Base-by-base conservation (phyloP, 1,140 invertebrate species). In the Halesus radiatus region DNA sequence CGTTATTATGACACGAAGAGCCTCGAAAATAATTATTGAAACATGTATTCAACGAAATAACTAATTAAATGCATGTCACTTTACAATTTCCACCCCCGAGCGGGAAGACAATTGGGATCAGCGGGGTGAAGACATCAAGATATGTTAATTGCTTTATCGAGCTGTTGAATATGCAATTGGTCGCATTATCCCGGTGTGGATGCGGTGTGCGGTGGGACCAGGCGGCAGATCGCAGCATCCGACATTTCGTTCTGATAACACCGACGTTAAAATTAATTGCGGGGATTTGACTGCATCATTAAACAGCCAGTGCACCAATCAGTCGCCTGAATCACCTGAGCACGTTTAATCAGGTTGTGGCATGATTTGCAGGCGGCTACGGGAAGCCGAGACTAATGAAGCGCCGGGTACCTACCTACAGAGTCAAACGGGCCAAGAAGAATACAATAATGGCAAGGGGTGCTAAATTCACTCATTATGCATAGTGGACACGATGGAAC, bases 91-190 rank as follows among this genome's bases (percentile, higher is more conserved):
- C 56, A 45, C 37, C 37, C 37, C 37, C 37, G 10, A 45, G 10
- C 37, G 10, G 37, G 37, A 45, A 45, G 20, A 73, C 26, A 60
- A 26, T 60, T 32, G 20, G 26, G 26, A 23, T 52, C 56, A 50
- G 32, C 5, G 56, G 62, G 70, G 79, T 76, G 66, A 76, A 80
- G 73, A 80, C 53, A 76, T 80, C 53, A 76, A 76, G 79, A 80
- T 78, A 78, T 79, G 78, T 52, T 74, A 79, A 79, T 74, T 79
- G 68, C 77, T 60, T 79, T 73, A 75, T 80, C 78, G 37, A 54
- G 70, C 60, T 76, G 79, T 76, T 76, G 79, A 76, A 76, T 76
- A 80, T 80, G 73, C 73, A 80, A 76, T 80, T 66, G 70, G 70
- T 66, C 37, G 78, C 72, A 80, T 79, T 79, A 75, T 56, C 54